Conservation (phyloP, 2,888 invertebrate species). For the Cheilosia impressa region DNA sequence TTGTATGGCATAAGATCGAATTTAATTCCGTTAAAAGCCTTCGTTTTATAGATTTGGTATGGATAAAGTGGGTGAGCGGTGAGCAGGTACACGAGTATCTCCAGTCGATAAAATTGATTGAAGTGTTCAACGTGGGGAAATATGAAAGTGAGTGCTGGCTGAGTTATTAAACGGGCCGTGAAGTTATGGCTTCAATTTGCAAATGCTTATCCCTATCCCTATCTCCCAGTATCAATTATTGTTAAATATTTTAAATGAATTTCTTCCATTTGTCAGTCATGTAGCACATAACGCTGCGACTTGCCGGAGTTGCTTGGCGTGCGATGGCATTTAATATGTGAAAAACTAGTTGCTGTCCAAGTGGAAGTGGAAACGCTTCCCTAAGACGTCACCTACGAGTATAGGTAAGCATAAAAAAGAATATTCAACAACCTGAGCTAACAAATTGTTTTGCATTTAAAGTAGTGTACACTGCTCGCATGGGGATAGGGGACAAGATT, state of each 20-base stretch:
- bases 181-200: conserved; percentile 69
- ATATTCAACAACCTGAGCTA: too few species aligned
- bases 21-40: conserved; percentile 74
- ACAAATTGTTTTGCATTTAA: too few species aligned
- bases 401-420: too few species aligned
- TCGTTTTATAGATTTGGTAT: conserved; percentile 56
- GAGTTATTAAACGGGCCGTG: conserved; percentile 66
- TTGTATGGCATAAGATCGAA: conserved; percentile 61
- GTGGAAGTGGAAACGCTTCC: too few species aligned
- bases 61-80: background rate
- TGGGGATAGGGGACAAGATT: too few species aligned
- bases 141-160: conserved; percentile 58
- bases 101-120: conserved; percentile 74
- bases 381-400: too few species aligned
- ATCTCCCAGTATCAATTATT: conserved; percentile 61
- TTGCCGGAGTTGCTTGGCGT: background rate
- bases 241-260: conserved; percentile 64
- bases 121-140: conserved; percentile 65
- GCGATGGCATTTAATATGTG: background rate
- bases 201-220: conserved; percentile 67
- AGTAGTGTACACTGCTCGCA: too few species aligned
- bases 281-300: background rate
- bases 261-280: conserved; percentile 36
- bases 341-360: background rate
- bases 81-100: conserved; percentile 27